A percentile compares a stretch with the other conserved stretches of the same genome.
Conservation (phyloP, 2,113 vertebrate genomes). For the Antechinus stuartii region DNA sequence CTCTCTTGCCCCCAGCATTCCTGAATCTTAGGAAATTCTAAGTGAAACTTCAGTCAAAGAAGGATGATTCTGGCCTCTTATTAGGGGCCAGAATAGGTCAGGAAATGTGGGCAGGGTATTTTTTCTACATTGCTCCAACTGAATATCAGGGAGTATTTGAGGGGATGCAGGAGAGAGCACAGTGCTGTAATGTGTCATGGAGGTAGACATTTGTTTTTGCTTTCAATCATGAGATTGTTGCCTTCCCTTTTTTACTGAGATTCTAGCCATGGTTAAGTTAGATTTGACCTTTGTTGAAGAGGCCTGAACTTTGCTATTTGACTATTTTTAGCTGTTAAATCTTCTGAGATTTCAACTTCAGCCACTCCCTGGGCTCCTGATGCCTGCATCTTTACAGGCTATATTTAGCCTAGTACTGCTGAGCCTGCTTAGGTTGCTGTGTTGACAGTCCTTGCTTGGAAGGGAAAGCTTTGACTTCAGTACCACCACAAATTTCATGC, state of each 20-base stretch:
- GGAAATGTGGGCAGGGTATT: not conserved
- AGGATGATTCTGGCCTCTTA: not conserved
- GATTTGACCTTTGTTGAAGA: constrained; percentile 78
- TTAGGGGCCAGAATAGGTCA: not conserved
- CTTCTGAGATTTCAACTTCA: constrained; percentile 70
- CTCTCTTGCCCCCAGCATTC: not conserved
- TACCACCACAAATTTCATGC: not conserved
- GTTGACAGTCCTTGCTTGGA: constrained; percentile 6
- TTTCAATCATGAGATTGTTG: not conserved
- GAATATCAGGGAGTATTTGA: not conserved
- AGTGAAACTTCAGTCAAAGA: not conserved
- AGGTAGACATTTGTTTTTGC: not conserved
- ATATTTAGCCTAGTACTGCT: not conserved
- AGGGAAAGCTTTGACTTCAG: not conserved
- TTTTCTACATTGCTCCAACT: not conserved
- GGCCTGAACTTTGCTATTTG: constrained; percentile 64
- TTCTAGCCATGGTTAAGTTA: constrained; percentile 23
- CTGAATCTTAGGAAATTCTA: not conserved
- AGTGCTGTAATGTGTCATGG: not conserved
- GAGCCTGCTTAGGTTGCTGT: not conserved
- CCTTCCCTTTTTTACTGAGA: not conserved
- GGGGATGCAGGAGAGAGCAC: not conserved
- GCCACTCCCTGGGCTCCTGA: not conserved
- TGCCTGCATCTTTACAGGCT: constrained; percentile 29
- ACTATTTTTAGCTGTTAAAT: constrained; percentile 80